Conservation (phyloP, 30 jellyfish, hydroid and myxozoan species). For the Euphysa ruthae region DNA sequence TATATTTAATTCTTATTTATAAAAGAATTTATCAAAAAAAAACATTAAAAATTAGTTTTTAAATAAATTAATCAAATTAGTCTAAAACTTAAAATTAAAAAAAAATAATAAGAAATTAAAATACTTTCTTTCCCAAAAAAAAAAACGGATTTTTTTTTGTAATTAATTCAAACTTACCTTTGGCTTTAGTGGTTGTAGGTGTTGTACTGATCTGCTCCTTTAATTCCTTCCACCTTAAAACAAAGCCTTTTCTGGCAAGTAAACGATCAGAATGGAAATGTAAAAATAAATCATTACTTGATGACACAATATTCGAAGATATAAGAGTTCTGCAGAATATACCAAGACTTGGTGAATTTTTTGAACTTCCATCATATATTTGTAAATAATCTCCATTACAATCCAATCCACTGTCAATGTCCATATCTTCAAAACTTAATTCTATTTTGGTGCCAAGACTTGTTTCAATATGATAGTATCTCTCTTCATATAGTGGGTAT, state of each 20-base stretch:
- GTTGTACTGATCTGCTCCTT: too few relatives aligned
- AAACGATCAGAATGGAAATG: slow-evolving; percentile 10
- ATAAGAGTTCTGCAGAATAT: slow-evolving; percentile 7
- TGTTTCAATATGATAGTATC: slow-evolving; percentile 42
- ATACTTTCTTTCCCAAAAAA: too few relatives aligned
- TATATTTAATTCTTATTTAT: too few relatives aligned
- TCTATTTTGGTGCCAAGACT: background rate
- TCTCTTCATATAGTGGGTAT: slow-evolving; percentile 16
- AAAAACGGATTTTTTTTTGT: too few relatives aligned
- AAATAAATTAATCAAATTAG: too few relatives aligned
- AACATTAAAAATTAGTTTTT: too few relatives aligned
- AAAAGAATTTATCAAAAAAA: too few relatives aligned
- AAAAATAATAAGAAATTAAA: too few relatives aligned
- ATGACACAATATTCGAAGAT: background rate
- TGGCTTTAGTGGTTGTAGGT: too few relatives aligned
- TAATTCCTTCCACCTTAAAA: background rate
- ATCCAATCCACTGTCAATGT: slow-evolving; percentile 3
- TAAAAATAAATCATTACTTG: slow-evolving; percentile 8
- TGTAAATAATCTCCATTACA: slow-evolving; percentile 19
- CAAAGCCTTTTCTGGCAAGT: background rate
- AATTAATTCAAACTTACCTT: too few relatives aligned
- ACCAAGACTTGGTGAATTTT: background rate
- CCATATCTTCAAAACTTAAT: slow-evolving; percentile 2
- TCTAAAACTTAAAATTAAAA: too few relatives aligned
- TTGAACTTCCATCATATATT: slow-evolving; percentile 54